phyloP scores from a whole-genome alignment of 2,888 invertebrate species.

The Hemistola chrysoprasaria region DNA sequence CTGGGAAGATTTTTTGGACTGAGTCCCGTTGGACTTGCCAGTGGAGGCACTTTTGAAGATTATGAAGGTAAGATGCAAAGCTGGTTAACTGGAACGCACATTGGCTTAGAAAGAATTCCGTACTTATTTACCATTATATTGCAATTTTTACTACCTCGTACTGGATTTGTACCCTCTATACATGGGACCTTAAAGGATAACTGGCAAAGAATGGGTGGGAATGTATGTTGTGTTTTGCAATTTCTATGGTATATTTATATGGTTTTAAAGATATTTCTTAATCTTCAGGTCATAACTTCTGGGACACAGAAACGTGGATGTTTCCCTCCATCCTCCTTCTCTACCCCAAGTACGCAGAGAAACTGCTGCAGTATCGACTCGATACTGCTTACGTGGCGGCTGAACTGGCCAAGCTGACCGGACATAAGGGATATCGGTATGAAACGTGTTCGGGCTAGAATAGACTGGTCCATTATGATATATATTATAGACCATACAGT shows the following conservation, averaged over 20 bases:
- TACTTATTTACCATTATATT: too few species aligned
- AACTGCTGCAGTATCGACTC: constrained; percentile 77
- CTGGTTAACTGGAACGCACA: not conserved
- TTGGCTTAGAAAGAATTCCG: too few species aligned
- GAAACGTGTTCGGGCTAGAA: too few species aligned
- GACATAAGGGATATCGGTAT: constrained; percentile 81
- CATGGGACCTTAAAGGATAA: too few species aligned
- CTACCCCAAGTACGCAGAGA: constrained; percentile 70
- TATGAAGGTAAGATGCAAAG: constrained; percentile 65
- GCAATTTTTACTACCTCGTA: too few species aligned
- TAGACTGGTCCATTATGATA: too few species aligned
- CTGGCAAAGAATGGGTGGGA: too few species aligned
- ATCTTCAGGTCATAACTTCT: constrained; percentile 84
- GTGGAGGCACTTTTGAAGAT: constrained; percentile 73
- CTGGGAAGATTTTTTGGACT: constrained; percentile 75
- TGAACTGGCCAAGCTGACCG: constrained; percentile 71
- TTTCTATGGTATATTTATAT: too few species aligned
- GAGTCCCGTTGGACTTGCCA: constrained; percentile 82
- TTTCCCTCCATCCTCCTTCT: constrained; percentile 78
- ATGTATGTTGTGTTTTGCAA: too few species aligned
- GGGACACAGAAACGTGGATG: constrained; percentile 86
- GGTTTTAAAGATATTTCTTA: too few species aligned
- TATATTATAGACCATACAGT: too few species aligned
- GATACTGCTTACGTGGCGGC: constrained; percentile 73
- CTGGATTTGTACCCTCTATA: too few species aligned